These are phyloP conservation scores for Mesorhabditis sp. DNA, from an alignment of 2,888 invertebrate genomes.

Conservation along the genomic window DNA sequence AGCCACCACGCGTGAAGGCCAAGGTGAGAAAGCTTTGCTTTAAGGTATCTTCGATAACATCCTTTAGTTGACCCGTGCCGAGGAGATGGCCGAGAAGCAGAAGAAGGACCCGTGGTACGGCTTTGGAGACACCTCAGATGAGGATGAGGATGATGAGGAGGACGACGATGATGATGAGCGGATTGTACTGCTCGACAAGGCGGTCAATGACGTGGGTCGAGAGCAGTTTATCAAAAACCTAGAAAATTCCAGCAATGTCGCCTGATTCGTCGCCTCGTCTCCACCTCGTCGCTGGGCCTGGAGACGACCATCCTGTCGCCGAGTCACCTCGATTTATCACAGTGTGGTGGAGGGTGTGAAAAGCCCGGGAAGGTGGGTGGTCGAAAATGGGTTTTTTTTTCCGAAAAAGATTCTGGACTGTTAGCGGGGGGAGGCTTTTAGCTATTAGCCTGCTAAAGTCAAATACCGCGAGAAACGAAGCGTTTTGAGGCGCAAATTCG, in stretches of 20 bases:
- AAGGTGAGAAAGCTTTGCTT: not conserved
- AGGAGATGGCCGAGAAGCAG: not conserved
- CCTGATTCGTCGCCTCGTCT: not conserved
- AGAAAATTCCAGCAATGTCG: not conserved
- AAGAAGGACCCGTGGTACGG: not conserved
- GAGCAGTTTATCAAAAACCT: not conserved
- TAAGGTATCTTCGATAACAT: not conserved
- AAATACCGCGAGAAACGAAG: not conserved
- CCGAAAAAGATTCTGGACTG: too few relatives aligned
- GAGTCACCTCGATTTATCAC: not conserved
- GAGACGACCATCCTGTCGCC: not conserved
- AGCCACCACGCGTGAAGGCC: not conserved
- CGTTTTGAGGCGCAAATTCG: not conserved
- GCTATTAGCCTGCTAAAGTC: not conserved
- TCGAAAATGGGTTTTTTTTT: not conserved
- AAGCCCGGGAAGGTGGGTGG: not conserved
- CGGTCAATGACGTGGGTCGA: not conserved
- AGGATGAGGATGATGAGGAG: not conserved
- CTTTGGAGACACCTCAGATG: not conserved
- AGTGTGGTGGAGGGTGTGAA: not conserved
- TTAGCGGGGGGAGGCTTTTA: too few relatives aligned
- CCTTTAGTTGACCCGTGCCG: conserved; percentile 1
- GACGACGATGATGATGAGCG: not conserved
- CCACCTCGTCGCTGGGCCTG: not conserved
- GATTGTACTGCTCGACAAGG: not conserved